Conservation (phyloP, 2,113 vertebrate species). For the Eleginops maclovinus region DNA sequence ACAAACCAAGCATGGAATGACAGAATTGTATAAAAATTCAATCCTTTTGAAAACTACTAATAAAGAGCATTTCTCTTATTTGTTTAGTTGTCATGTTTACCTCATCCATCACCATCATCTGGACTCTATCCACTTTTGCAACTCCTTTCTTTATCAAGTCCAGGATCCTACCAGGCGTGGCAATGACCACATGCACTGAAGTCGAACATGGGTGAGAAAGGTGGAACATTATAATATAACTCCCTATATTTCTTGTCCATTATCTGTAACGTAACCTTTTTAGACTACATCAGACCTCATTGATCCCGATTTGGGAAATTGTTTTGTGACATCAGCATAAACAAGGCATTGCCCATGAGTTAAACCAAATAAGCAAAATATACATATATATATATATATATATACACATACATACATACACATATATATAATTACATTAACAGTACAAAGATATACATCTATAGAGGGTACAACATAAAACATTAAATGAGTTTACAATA, state of each 20-base stretch:
- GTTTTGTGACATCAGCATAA: no score
- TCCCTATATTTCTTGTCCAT: background rate
- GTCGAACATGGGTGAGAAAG: background rate
- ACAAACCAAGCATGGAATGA: no score
- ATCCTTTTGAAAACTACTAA: background rate
- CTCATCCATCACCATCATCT: conserved; percentile 88
- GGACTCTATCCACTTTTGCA: conserved; percentile 83
- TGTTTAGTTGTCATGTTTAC: conserved; percentile 53
- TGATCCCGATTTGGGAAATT: no score
- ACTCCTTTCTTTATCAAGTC: conserved; percentile 87
- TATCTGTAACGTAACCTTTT: background rate
- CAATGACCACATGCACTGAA: conserved; percentile 85
- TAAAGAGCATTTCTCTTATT: background rate
- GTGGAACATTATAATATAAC: background rate
- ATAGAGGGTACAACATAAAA: no score
- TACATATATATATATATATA: no score
- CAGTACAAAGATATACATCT: no score
- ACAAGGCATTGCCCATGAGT: no score
- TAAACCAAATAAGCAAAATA: no score
- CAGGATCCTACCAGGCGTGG: conserved; percentile 85
- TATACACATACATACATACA: no score
- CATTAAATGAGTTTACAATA: no score
- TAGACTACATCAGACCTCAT: no score
- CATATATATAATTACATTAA: no score
- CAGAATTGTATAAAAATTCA: background rate